phyloP scores from a whole-genome alignment of 2,888 invertebrate genomes.

The Tachina lurida region DNA sequence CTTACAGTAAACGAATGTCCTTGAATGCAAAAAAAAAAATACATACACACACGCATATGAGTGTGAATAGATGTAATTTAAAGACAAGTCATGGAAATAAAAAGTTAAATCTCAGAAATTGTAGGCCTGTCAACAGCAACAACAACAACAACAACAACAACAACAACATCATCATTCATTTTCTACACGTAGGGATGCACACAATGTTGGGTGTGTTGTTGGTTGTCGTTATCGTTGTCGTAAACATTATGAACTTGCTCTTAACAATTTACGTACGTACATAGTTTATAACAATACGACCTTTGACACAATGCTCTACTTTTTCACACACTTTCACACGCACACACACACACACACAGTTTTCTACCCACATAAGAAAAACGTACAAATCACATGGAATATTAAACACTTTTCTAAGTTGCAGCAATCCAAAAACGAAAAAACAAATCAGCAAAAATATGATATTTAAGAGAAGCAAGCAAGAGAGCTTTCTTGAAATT shows the following conservation, averaged over 20 bases:
- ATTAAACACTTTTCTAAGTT: slow-evolving; percentile 23
- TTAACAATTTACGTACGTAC: slow-evolving; percentile 25
- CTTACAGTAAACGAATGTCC: background rate
- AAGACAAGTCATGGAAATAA: slow-evolving; percentile 28
- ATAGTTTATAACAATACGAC: slow-evolving; percentile 61
- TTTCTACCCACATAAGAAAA: background rate
- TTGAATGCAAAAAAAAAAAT: background rate
- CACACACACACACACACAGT: background rate
- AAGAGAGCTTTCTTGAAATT: slow-evolving; percentile 15
- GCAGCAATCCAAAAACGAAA: background rate
- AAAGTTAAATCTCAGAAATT: slow-evolving; percentile 11
- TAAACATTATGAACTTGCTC: slow-evolving; percentile 64
- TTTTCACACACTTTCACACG: slow-evolving; percentile 8
- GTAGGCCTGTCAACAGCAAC: slow-evolving; percentile 47
- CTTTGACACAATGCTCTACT: slow-evolving; percentile 71
- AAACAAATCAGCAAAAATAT: background rate
- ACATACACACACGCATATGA: background rate
- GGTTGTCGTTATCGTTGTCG: slow-evolving; percentile 10
- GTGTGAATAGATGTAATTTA: background rate
- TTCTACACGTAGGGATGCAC: background rate
- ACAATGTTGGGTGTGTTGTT: slow-evolving; percentile 3
- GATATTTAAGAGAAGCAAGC: slow-evolving; percentile 33
- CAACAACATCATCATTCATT: slow-evolving; percentile 12
- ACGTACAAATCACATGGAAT: slow-evolving; percentile 13
- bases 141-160: slow-evolving; percentile 43